Conservation (phyloP, 2,113 vertebrate species). For the Aspiorhynchus laticeps region DNA sequence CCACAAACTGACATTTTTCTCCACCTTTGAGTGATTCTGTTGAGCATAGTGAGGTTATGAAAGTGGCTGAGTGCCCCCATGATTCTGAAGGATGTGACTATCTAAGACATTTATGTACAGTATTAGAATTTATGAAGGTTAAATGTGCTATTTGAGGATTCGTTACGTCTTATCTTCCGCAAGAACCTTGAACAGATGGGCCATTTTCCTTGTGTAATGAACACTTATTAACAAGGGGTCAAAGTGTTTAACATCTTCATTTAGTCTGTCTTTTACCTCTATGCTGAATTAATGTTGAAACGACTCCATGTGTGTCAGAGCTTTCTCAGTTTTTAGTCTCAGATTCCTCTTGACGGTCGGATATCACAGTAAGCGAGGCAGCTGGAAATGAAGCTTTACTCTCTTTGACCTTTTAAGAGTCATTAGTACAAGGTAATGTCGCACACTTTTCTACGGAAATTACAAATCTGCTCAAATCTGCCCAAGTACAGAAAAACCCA, state of each 20-base stretch:
- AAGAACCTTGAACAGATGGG: constrained; percentile 48
- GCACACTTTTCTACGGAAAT: background rate
- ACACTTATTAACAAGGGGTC: constrained; percentile 46
- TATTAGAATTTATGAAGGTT: constrained; percentile 37
- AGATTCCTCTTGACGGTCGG: background rate
- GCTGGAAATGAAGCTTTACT: background rate
- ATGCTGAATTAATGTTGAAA: background rate
- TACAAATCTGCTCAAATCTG: background rate
- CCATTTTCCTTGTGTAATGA: constrained; percentile 44
- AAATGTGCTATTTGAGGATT: constrained; percentile 36
- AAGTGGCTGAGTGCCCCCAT: constrained; percentile 39
- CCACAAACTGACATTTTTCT: constrained; percentile 24
- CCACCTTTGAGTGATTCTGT: constrained; percentile 40
- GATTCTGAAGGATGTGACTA: constrained; percentile 37
- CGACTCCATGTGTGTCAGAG: background rate
- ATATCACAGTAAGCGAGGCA: background rate
- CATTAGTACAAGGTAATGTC: constrained; percentile 10
- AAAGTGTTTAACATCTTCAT: constrained; percentile 48
- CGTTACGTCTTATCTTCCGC: constrained; percentile 49
- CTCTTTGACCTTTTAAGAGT: constrained; percentile 35
- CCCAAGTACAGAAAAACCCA: background rate
- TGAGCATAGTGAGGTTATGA: constrained; percentile 33
- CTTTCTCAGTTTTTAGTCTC: constrained; percentile 5
- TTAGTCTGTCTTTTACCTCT: constrained; percentile 25
- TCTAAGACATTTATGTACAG: constrained; percentile 43